phyloP scores from a whole-genome alignment of 2,113 vertebrate species.

The Corythoichthys intestinalis region DNA sequence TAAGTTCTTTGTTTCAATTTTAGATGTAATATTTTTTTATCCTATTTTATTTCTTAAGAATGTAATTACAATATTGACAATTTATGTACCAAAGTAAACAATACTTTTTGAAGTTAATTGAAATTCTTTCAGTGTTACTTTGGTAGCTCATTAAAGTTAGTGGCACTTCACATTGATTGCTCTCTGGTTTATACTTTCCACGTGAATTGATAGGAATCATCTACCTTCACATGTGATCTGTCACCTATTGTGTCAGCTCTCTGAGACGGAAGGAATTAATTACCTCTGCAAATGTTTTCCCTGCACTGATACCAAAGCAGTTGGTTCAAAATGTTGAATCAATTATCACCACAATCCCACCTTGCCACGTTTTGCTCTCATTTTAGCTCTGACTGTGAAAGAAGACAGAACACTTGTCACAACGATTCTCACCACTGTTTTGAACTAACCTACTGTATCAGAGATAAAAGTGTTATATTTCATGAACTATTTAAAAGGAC shows the following conservation, averaged over 20 bases:
- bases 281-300: not conserved
- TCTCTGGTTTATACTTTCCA: not conserved
- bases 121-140: not conserved
- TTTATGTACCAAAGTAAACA: not conserved
- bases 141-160: not conserved
- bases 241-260: slow-evolving; percentile 32
- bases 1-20: too few relatives aligned
- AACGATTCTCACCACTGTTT: not conserved
- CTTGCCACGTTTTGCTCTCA: not conserved
- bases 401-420: not conserved
- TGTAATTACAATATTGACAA: not conserved
- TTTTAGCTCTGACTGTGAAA: too few relatives aligned
- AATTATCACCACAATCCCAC: slow-evolving; percentile 4
- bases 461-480: too few relatives aligned
- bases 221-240: slow-evolving; percentile 36
- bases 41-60: too few relatives aligned
- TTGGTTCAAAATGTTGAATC: not conserved
- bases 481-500: too few relatives aligned
- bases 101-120: not conserved
- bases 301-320: not conserved
- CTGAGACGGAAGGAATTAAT: slow-evolving; percentile 16
- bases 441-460: not conserved
- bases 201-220: slow-evolving; percentile 32
- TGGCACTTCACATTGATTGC: not conserved
- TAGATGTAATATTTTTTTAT: too few relatives aligned